Conservation (phyloP, 2,113 vertebrate species). For the Telmatochromis sp. region DNA sequence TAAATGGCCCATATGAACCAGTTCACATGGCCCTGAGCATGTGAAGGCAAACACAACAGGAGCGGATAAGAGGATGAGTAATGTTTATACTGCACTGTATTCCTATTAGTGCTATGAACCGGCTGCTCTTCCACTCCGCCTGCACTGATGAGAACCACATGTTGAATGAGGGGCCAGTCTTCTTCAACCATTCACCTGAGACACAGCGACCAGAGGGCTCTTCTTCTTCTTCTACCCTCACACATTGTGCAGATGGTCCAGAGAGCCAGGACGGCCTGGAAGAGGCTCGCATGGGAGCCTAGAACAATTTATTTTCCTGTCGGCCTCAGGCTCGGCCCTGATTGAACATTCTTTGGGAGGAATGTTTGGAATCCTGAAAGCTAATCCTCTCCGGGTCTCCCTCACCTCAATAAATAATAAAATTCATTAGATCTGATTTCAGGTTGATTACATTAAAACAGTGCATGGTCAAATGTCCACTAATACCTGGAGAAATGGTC, state of each 20-base stretch:
- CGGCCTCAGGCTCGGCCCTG: background rate
- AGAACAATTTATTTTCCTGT: slow-evolving; percentile 46
- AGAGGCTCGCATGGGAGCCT: background rate
- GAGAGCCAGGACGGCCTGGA: background rate
- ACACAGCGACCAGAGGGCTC: background rate
- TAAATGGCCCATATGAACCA: background rate
- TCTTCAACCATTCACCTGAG: slow-evolving; percentile 21
- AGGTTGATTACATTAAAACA: background rate
- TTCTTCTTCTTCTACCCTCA: background rate
- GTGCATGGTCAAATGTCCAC: background rate
- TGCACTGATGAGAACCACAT: slow-evolving; percentile 57
- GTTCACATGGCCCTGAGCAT: slow-evolving; percentile 15
- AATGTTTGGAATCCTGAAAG: slow-evolving; percentile 64
- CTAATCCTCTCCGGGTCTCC: background rate
- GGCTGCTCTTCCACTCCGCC: slow-evolving; percentile 8
- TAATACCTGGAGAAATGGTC: background rate
- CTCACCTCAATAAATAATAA: background rate
- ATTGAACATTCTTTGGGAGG: slow-evolving; percentile 57
- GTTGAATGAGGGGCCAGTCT: slow-evolving; percentile 9
- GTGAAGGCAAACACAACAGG: slow-evolving; percentile 29
- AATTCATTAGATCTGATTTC: background rate
- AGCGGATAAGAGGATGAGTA: slow-evolving; percentile 31
- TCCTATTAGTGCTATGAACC: slow-evolving; percentile 35
- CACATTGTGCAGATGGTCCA: background rate
- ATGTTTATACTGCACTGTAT: slow-evolving; percentile 37